Conservation (phyloP, 1,140 invertebrate genomes). For the Magallana angulata region DNA sequence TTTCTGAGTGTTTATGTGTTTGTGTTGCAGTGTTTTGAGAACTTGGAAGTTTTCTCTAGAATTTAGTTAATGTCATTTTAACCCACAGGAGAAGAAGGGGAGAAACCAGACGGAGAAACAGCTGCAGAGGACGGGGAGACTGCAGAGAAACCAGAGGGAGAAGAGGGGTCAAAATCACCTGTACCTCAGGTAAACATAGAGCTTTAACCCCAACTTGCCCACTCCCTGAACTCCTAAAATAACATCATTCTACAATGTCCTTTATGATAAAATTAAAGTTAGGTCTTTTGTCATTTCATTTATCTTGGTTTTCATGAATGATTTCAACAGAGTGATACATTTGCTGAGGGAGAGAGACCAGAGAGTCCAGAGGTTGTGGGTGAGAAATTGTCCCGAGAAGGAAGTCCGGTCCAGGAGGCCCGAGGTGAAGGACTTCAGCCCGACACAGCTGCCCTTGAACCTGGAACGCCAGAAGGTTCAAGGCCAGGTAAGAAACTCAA, state of each 20-base stretch:
- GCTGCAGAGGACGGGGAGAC: slow-evolving; percentile 47
- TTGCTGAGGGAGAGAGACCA: slow-evolving; percentile 71
- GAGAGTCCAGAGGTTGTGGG: slow-evolving; percentile 67
- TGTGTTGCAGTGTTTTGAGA: not conserved
- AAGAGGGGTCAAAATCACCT: slow-evolving; percentile 60
- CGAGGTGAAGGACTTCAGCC: slow-evolving; percentile 38
- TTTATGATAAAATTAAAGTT: no score
- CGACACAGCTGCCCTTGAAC: slow-evolving; percentile 60
- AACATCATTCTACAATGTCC: no score
- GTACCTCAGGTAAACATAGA: slow-evolving; percentile 64
- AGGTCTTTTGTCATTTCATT: no score
- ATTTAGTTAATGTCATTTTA: not conserved
- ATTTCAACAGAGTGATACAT: slow-evolving; percentile 68
- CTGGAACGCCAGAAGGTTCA: slow-evolving; percentile 70
- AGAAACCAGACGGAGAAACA: slow-evolving; percentile 47
- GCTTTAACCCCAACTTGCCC: not conserved
- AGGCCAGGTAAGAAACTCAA: slow-evolving; percentile 58
- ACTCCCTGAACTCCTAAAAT: not conserved
- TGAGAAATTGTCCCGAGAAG: slow-evolving; percentile 72
- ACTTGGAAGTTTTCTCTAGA: not conserved
- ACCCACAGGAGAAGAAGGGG: slow-evolving; percentile 28
- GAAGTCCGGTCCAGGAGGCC: slow-evolving; percentile 63
- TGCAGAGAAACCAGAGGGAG: slow-evolving; percentile 44
- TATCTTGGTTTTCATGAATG: not conserved
- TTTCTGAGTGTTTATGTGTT: not conserved